Evolutionary conservation across 2,113 vertebrate species (phyloP).

Genomic region (Salminus brasiliensis): DNA sequence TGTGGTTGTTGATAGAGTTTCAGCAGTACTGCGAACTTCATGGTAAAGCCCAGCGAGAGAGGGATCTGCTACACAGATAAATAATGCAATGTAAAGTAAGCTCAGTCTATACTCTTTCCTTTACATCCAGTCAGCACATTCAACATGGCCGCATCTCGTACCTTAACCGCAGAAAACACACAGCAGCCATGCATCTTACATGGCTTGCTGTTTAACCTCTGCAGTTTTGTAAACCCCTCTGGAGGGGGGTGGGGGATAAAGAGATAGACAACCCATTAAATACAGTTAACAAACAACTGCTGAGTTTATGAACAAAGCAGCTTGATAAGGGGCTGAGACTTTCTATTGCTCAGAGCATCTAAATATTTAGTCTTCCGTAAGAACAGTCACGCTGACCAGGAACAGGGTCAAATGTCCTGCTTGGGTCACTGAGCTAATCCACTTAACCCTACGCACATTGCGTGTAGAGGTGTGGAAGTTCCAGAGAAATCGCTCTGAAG

Average conservation of each 20-base stretch:
- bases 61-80: constrained; percentile 35
- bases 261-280: neutral
- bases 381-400: neutral
- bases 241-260: neutral
- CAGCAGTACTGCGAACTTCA: neutral
- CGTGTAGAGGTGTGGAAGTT: neutral
- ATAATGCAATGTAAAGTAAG: constrained; percentile 55
- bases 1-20: no score
- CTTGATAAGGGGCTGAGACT: neutral
- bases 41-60: constrained; percentile 20
- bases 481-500: constrained; percentile 5
- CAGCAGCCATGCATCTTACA: neutral
- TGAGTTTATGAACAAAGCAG: neutral
- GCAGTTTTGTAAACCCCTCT: constrained; percentile 11
- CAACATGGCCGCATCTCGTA: constrained; percentile 19
- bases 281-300: neutral
- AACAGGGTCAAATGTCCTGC: neutral
- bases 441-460: neutral
- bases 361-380: neutral
- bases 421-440: neutral
- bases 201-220: neutral
- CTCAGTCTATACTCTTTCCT: constrained; percentile 28
- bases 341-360: neutral
- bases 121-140: constrained; percentile 36
- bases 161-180: constrained; percentile 8